A percentile compares a stretch with the other conserved stretches of the same genome.
Conservation (phyloP, 2,888 invertebrate genomes). For the Eristalinus aeneus region DNA sequence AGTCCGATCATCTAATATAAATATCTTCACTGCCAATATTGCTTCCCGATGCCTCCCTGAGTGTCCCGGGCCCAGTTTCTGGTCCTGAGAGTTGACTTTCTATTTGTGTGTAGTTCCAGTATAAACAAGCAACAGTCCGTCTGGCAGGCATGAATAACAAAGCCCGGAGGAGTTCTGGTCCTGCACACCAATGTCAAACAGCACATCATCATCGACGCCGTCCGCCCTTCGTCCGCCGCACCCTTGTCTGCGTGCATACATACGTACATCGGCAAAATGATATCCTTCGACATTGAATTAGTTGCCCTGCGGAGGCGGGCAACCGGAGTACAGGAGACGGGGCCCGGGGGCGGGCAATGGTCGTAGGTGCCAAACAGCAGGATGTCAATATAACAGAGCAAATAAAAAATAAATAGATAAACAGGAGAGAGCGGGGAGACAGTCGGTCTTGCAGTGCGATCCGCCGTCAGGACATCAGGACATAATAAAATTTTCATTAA, state of each 20-base stretch:
- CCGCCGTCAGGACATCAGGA: conserved; percentile 64
- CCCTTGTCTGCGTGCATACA: conserved; percentile 8
- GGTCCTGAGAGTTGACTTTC: conserved; percentile 7
- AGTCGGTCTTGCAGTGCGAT: conserved; percentile 53
- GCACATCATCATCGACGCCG: conserved; percentile 50
- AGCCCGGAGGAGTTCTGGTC: conserved; percentile 26
- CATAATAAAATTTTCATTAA: conserved; percentile 74
- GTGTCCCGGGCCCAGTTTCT: neutral
- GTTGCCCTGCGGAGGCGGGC: neutral
- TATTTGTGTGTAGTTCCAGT: conserved; percentile 24
- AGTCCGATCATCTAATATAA: conserved; percentile 57
- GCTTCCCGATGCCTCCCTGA: conserved; percentile 10
- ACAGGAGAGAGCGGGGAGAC: neutral
- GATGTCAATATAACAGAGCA: conserved; percentile 57
- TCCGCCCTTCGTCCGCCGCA: conserved; percentile 2
- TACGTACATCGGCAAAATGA: conserved; percentile 44
- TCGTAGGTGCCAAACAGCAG: conserved; percentile 69
- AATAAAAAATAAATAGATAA: conserved; percentile 40
- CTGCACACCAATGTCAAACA: conserved; percentile 58
- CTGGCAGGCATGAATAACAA: conserved; percentile 56
- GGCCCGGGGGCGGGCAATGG: neutral
- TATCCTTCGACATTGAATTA: conserved; percentile 66
- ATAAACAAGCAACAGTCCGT: conserved; percentile 61
- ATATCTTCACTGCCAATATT: conserved; percentile 57
- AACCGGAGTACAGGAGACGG: neutral